A percentile compares a stretch with the other conserved stretches of the same genome.
Evolutionary conservation across 2,888 invertebrate genomes (phyloP).

Genomic region (Apamea sordens): DNA sequence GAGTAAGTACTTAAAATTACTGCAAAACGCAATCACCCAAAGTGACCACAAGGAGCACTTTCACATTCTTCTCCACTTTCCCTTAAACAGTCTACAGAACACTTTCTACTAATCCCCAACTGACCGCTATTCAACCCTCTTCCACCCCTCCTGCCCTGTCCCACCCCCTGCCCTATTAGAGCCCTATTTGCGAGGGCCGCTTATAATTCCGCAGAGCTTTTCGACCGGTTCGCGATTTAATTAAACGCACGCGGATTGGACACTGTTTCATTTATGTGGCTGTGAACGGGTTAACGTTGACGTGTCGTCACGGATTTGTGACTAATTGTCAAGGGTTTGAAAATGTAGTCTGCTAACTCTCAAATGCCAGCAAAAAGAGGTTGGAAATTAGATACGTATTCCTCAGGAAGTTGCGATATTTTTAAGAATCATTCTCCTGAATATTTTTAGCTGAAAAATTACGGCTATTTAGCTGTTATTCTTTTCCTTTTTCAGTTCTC

Average conservation of each 20-base stretch:
- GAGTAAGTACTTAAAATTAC: neutral
- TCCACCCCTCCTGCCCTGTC: slow-evolving; percentile 6
- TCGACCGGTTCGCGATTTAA: slow-evolving; percentile 56
- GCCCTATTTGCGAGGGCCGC: slow-evolving; percentile 60
- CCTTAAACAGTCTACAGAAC: slow-evolving; percentile 57
- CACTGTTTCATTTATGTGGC: slow-evolving; percentile 31
- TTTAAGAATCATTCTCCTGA: neutral
- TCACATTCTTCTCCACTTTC: slow-evolving; percentile 26
- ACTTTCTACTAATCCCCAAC: slow-evolving; percentile 62
- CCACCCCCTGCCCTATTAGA: slow-evolving; percentile 57
- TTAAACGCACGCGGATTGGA: slow-evolving; percentile 56
- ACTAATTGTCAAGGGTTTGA: slow-evolving; percentile 1
- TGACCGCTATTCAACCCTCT: slow-evolving; percentile 66
- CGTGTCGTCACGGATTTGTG: slow-evolving; percentile 5
- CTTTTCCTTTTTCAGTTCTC: neutral
- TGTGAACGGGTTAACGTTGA: slow-evolving; percentile 5
- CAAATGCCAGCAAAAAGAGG: neutral
- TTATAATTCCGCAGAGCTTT: slow-evolving; percentile 60
- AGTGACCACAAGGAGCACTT: slow-evolving; percentile 5
- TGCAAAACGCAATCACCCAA: neutral
- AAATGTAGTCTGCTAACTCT: neutral
- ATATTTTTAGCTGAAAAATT: neutral
- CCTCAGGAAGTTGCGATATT: neutral
- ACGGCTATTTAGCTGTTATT: neutral
- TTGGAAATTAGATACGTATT: neutral